phyloP scores from a whole-genome alignment of 2,797 vertebrate species.

The Poecilia picta region DNA sequence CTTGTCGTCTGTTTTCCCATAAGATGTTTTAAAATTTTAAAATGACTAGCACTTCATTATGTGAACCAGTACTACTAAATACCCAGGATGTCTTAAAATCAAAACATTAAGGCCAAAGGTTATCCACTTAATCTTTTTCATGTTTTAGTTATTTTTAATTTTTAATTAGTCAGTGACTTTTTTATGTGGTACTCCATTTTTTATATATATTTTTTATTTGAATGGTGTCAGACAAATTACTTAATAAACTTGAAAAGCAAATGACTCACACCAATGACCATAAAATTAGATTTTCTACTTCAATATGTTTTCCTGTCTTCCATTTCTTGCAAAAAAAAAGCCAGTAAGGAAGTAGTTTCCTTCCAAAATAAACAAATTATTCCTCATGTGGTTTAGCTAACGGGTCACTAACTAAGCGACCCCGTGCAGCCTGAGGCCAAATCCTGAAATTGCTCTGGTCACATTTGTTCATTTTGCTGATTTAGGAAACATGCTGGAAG shows the following conservation, averaged over 20 bases:
- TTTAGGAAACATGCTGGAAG: conserved; percentile 67
- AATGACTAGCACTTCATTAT: background rate
- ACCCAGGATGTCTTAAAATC: too few species aligned
- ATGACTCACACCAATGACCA: background rate
- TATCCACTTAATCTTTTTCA: background rate
- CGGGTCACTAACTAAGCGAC: conserved; percentile 46
- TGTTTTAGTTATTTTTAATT: background rate
- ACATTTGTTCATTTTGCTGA: conserved; percentile 7
- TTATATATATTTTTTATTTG: too few species aligned
- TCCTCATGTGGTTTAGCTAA: conserved; percentile 11
- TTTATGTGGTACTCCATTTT: background rate
- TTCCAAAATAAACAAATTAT: conserved; percentile 38
- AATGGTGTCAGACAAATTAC: background rate
- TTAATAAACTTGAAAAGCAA: background rate
- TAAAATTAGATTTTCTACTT: background rate
- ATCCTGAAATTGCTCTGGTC: conserved; percentile 25
- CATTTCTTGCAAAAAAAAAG: conserved; percentile 9
- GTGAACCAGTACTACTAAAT: too few species aligned
- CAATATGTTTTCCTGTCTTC: background rate
- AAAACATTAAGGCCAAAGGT: background rate
- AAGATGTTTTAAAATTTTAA: background rate
- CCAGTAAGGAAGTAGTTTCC: conserved; percentile 32
- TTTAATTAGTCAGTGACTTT: background rate
- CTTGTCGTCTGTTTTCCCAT: background rate
- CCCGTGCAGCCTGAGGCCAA: conserved; percentile 40